Evolutionary conservation across 2,888 invertebrate species (phyloP).

Genomic region (Dryadula phaetusa): DNA sequence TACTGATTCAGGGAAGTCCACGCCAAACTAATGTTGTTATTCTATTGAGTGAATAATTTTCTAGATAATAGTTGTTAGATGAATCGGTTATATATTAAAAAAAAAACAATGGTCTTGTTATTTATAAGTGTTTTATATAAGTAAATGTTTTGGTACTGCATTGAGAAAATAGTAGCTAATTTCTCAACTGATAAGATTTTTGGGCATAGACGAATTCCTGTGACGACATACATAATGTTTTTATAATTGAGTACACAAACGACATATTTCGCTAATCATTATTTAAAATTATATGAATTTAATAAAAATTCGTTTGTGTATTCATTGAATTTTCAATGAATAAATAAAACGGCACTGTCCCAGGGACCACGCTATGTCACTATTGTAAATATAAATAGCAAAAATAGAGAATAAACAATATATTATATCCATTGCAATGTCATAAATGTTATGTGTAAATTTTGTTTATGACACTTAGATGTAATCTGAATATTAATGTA

Average conservation of each 20-base stretch:
- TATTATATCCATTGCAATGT: slow-evolving; percentile 67
- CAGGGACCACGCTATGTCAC: slow-evolving; percentile 55
- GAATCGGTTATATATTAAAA: slow-evolving; percentile 27
- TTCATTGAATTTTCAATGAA: slow-evolving; percentile 40
- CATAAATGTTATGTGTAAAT: slow-evolving; percentile 57
- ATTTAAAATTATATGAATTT: slow-evolving; percentile 1
- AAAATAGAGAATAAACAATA: slow-evolving; percentile 63
- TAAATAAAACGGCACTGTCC: slow-evolving; percentile 41
- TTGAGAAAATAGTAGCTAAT: slow-evolving; percentile 2
- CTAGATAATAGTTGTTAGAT: slow-evolving; percentile 13
- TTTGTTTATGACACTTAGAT: slow-evolving; percentile 66
- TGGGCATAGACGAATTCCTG: slow-evolving; percentile 52
- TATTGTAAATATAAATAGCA: slow-evolving; percentile 67
- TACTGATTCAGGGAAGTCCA: slow-evolving; percentile 7
- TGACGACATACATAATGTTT: slow-evolving; percentile 41
- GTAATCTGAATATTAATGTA: slow-evolving; percentile 64
- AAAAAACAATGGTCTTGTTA: slow-evolving; percentile 50
- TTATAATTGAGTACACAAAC: slow-evolving; percentile 45
- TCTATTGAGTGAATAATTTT: slow-evolving; percentile 14
- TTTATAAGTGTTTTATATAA: slow-evolving; percentile 68
- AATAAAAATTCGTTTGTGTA: slow-evolving; percentile 36
- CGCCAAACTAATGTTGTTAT: slow-evolving; percentile 6
- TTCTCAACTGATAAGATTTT: neutral
- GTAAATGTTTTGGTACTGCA: slow-evolving; percentile 60
- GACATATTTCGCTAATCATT: slow-evolving; percentile 32